Base-by-base conservation (phyloP, 2,888 invertebrate species). In the Sepioteuthis lessoniana region DNA sequence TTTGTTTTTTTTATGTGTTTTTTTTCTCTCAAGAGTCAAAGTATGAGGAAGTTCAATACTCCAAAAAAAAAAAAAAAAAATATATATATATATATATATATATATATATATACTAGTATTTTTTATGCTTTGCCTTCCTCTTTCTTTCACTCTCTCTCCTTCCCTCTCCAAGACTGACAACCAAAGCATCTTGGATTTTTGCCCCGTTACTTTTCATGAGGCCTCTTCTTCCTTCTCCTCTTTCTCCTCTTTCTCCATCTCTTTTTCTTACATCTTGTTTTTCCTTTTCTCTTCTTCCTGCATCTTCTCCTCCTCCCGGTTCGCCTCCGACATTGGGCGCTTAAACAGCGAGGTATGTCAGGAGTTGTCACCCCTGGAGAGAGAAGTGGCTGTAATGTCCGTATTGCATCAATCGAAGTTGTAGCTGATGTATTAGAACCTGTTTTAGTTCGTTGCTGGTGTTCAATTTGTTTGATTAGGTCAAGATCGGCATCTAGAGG, bases 371-470 rank as follows among this genome's bases (percentile, higher is more conserved):
- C 42, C n/a, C 92, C 46, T 35, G 46, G 31, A 42, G 92, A 46
- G 92, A 19, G 46, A 46, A 35, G 92, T n/a, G 92, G 92, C 47
- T 47, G 92, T 92, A 47, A 46, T 92, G 92, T 92, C 92, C 92
- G 92, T 8, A 92, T 47, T 47, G 31, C 92, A 92, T 92, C 92
- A 19, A 92, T 92, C 4, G 92, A 42, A n/a, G 92, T 92, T 47
- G 92, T 92, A 7, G 92, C 92, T 8, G 92, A 92, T 46, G 92
- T 92, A 46, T 92, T 92, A 13, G 92, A 92, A 19, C 92, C 92
- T 13, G 92, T 92, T 92, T 92, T 92, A 16, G 92, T 92, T n/a
- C 92, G 42, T 92, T 92, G 92, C 46, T 92, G 46, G 21, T 47
- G 42, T 31, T 92, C 92, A 2, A 92, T 92, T n/a, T 47, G 42